A percentile compares a stretch with the other conserved stretches of the same genome.
Conservation (phyloP, 2,113 vertebrate genomes). For the Bagarius yarrelli region DNA sequence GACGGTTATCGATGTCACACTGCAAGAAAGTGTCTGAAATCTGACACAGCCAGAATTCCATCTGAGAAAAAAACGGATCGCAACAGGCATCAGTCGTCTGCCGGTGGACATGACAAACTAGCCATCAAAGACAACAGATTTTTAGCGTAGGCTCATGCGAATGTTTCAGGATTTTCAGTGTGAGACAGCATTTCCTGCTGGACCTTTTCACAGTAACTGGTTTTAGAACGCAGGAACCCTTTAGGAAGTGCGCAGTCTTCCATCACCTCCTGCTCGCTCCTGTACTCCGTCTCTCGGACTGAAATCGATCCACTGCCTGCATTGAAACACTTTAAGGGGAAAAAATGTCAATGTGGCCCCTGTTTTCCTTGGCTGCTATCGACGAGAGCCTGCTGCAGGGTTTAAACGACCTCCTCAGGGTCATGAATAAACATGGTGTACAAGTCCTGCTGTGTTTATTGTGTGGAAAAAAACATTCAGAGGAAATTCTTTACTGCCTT, state of each 20-base stretch:
- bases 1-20: too few relatives aligned
- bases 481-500: not conserved
- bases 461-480: too few relatives aligned
- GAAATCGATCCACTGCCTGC: slow-evolving; percentile 31
- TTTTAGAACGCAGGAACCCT: slow-evolving; percentile 1
- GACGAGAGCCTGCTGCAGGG: slow-evolving; percentile 18
- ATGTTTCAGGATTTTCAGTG: too few relatives aligned
- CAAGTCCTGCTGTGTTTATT: slow-evolving; percentile 1
- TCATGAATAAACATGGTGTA: slow-evolving; percentile 29
- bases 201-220: not conserved
- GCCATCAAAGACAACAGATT: too few relatives aligned
- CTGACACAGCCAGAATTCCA: too few relatives aligned
- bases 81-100: too few relatives aligned
- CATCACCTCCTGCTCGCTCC: not conserved
- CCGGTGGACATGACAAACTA: too few relatives aligned
- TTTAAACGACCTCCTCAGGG: slow-evolving; percentile 6
- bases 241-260: not conserved
- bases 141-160: too few relatives aligned
- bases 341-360: slow-evolving; percentile 14
- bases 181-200: too few relatives aligned
- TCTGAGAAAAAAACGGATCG: too few relatives aligned
- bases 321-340: slow-evolving; percentile 5
- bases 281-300: slow-evolving; percentile 16
- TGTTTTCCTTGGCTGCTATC: slow-evolving; percentile 3
- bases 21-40: too few relatives aligned